Percentiles rank a stretch among this genome's conserved stretches.
phyloP scores from a whole-genome alignment of 2,797 vertebrate species.

The Craterocephalus amniculus region DNA sequence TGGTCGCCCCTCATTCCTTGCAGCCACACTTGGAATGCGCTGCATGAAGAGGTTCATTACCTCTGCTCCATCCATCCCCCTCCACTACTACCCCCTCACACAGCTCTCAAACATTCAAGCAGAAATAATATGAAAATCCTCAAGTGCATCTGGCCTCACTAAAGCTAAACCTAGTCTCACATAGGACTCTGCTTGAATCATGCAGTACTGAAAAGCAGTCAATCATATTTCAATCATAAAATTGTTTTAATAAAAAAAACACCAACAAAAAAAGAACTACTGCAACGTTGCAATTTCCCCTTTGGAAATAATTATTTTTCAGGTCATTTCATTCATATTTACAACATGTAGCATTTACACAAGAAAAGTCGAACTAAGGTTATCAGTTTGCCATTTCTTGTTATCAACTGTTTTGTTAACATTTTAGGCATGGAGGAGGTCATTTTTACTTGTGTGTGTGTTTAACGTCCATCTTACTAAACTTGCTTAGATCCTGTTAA shows the following conservation, averaged over 20 bases:
- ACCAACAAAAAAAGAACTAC: too few relatives aligned
- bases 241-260: too few relatives aligned
- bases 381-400: constrained; percentile 48
- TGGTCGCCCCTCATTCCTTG: constrained; percentile 80
- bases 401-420: constrained; percentile 50
- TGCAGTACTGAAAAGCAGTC: constrained; percentile 44
- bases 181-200: neutral
- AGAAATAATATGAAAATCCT: constrained; percentile 40
- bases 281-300: too few relatives aligned
- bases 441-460: constrained; percentile 5
- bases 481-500: constrained; percentile 27
- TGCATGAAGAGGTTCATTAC: constrained; percentile 80
- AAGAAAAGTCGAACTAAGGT: constrained; percentile 45
- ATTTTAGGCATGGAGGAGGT: constrained; percentile 24
- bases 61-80: constrained; percentile 32
- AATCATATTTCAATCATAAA: too few relatives aligned
- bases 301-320: constrained; percentile 16
- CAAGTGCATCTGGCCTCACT: constrained; percentile 7
- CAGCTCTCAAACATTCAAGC: constrained; percentile 32
- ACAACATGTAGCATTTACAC: constrained; percentile 27
- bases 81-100: constrained; percentile 24
- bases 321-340: constrained; percentile 37
- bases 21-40: constrained; percentile 72
- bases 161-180: constrained; percentile 21
- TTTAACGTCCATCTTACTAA: neutral